Conservation (phyloP, 2,888 invertebrate species). For the Augiades crinisus region DNA sequence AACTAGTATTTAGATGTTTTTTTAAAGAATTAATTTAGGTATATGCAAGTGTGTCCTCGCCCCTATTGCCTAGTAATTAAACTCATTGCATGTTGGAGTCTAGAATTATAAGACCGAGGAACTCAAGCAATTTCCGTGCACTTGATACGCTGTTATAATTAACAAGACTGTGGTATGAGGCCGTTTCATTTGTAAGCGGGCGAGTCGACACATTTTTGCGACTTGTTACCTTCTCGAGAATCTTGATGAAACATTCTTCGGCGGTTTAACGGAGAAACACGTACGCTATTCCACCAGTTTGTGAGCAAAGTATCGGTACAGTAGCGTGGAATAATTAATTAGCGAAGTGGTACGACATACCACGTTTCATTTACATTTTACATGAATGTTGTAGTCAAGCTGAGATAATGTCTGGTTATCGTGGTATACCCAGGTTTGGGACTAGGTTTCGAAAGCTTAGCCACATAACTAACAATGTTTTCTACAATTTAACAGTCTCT, state of each 20-base stretch:
- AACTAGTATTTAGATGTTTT: too few relatives aligned
- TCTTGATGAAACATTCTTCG: conserved; percentile 22
- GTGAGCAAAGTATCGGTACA: background rate
- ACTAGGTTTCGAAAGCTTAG: too few relatives aligned
- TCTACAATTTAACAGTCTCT: too few relatives aligned
- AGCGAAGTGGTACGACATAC: background rate
- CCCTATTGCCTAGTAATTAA: conserved; percentile 10
- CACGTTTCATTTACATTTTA: too few relatives aligned
- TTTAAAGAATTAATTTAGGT: background rate
- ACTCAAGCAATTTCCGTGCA: conserved; percentile 24
- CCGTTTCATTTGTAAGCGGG: conserved; percentile 23
- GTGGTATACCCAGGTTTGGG: too few relatives aligned
- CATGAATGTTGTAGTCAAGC: background rate
- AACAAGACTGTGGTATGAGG: conserved; percentile 23
- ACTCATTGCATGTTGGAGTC: conserved; percentile 11
- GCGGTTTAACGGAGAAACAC: conserved; percentile 12
- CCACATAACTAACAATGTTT: too few relatives aligned
- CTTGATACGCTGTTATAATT: conserved; percentile 27
- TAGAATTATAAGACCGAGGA: conserved; percentile 5
- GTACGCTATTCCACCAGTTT: conserved; percentile 5
- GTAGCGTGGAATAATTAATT: conserved; percentile 16
- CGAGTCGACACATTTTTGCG: conserved; percentile 25
- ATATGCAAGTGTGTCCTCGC: conserved; percentile 1
- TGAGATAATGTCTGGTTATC: too few relatives aligned
- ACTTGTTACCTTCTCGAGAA: conserved; percentile 25